These are phyloP conservation scores for Streptopelia turtur DNA, from an alignment of 2,797 vertebrate species.

Conservation along the genomic window DNA sequence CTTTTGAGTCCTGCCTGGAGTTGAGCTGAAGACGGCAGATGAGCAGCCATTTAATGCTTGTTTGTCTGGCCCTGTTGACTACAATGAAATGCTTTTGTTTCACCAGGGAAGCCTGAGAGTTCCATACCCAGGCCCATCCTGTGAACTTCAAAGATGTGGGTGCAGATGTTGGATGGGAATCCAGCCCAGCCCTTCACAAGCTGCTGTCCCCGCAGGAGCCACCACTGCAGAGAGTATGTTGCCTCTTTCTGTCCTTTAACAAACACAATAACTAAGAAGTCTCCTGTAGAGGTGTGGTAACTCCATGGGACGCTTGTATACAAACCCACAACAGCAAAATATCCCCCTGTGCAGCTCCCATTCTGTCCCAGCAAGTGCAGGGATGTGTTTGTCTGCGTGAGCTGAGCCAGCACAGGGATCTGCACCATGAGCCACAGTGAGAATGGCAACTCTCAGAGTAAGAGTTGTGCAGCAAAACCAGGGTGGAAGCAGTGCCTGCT, in stretches of 20 bases:
- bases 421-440: not conserved
- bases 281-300: not conserved
- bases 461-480: not conserved
- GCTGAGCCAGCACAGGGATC: not conserved
- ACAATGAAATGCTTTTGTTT: not conserved
- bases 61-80: constrained; percentile 1
- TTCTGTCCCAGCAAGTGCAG: not conserved
- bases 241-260: not conserved
- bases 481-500: not conserved
- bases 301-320: not conserved
- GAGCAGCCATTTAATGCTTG: not conserved
- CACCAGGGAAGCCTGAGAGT: not conserved
- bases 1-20: not conserved
- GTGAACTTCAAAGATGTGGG: not conserved
- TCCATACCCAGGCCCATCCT: not conserved
- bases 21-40: constrained; percentile 1
- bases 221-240: not conserved
- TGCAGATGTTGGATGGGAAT: not conserved
- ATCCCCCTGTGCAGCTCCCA: accelerated
- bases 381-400: not conserved
- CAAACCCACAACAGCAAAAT: not conserved
- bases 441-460: not conserved
- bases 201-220: not conserved
- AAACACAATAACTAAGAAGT: not conserved
- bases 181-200: not conserved